Evolutionary conservation across 2,888 invertebrate species (phyloP), one percentile per base, ranked within the genome.

Genomic region (Pyrocoelia pectoralis): DNA sequence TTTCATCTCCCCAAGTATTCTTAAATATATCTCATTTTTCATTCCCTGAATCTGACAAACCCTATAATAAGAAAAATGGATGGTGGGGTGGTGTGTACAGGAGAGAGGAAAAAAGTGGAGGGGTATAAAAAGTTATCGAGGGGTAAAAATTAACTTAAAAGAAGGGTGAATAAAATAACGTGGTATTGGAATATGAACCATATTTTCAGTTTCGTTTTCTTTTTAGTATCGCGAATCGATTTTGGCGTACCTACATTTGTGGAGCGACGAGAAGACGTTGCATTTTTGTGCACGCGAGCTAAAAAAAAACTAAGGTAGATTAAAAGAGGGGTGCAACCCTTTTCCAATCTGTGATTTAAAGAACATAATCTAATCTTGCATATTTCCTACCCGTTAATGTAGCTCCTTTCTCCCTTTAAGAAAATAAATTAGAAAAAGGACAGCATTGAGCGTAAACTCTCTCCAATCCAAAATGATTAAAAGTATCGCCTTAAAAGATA

Each of bases 401-500:
- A 51, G 50, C 56, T 43, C 60, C 40, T 66, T 56, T 56, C 56
- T 33, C 33, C 33, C 33, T 33, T 33, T 33, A 33, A 17, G 29
- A 55, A 51, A 64, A 53, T 56, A 56, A 43, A 53, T 40, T 53
- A 53, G 60, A 65, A 56, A 56, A 59, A 65, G 65, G 56, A 55
- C 48, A 53, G 53, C 57, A 56, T 61, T 49, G 33, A 65, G 66
- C 66, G 69, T 66, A 68, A 65, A 65, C 65, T 64, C 59, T 59
- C 65, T 18, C 69, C 73, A 74, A 75, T 75, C 74, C 75, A 66
- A 73, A 75, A 77, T 77, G 78, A 78, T 78, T 78, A 77, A 77
- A 77, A 76, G 77, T 76, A 76, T 77, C 77, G 77, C 77, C 79
- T 77, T 73, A 33, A 33, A 33, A 73, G 74, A 73, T 74, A 76